These are phyloP conservation scores for Solea senegalensis DNA, from an alignment of 2,113 vertebrate species.

Conservation along the genomic window DNA sequence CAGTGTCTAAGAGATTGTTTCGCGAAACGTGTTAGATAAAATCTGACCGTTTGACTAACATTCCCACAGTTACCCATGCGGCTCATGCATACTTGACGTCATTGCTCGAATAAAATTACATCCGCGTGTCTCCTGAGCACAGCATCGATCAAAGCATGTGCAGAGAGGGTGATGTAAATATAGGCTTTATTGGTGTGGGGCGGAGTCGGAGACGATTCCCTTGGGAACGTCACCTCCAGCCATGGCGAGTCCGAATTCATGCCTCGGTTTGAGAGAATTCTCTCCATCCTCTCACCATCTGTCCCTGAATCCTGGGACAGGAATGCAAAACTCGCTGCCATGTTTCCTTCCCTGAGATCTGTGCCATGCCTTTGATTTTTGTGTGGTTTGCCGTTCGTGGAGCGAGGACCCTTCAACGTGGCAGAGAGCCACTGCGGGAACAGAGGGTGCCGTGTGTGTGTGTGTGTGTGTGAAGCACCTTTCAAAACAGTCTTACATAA, in stretches of 20 bases:
- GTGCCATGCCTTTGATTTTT: conserved; percentile 56
- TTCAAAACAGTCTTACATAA: conserved; percentile 65
- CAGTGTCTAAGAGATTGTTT: background rate
- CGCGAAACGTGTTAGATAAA: too few species aligned
- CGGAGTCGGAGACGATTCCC: background rate
- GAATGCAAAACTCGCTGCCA: conserved; percentile 44
- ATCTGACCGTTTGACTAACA: conserved; percentile 10
- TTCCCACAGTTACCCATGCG: conserved; percentile 19
- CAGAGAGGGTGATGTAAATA: background rate
- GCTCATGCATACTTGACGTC: conserved; percentile 4
- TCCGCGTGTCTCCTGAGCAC: conserved; percentile 15
- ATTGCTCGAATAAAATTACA: conserved; percentile 22
- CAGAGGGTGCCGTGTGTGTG: conserved; percentile 59
- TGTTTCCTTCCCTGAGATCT: conserved; percentile 32
- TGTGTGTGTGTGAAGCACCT: conserved; percentile 61
- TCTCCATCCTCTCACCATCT: background rate
- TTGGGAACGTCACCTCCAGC: background rate
- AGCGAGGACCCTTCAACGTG: conserved; percentile 23
- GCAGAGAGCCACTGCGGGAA: conserved; percentile 48
- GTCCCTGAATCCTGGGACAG: conserved; percentile 46
- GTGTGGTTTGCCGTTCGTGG: conserved; percentile 46
- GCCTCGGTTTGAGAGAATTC: conserved; percentile 17
- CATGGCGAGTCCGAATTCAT: conserved; percentile 12
- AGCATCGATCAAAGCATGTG: background rate
- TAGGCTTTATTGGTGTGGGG: background rate